Evolutionary conservation across 2,888 invertebrate species (phyloP), one percentile per base, ranked within the genome.

Genomic region (Drosophila lutescens): DNA sequence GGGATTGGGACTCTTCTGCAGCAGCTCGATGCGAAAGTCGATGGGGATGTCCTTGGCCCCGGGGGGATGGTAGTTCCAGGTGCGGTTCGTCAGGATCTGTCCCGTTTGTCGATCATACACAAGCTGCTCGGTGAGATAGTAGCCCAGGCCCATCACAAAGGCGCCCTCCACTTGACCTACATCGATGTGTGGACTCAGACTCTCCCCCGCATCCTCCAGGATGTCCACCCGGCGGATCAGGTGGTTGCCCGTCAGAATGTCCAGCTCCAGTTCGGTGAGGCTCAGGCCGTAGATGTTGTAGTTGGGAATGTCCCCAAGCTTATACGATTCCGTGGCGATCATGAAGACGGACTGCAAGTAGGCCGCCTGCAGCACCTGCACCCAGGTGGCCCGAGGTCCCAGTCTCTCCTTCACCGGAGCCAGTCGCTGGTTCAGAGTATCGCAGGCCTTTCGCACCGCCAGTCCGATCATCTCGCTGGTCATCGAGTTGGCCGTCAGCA

Each of bases 61-160:
- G 0, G 96, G 96, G 4, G 95, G 94, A 80, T 96, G 96, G 86
- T 96, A 96, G 57, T 94, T 95, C 97, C 97, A 97, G 3, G 97
- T 97, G 46, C 96, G 94, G 82, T 95, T 94, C 1, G 96, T 96
- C 4, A 95, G 93, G 1, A 96, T 88, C 75, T 93, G 93, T 0
- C 97, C 97, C 9, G 94, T 94, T 9, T 92, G 90, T 4, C 93
- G 92, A 76, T 95, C 94, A 72, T 94, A 95, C 1, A 95, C 91
- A 15, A 95, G 88, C 73, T 95, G 94, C 88, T 97, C 97, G 0
- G 94, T 94, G 0, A 96, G 95, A 94, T 95, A 96, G 78, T 95
- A 96, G 0, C 97, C 97, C n/a, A 93, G 91, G 23, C 93, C 96
- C 96, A 96, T 96, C 0, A 96, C 92, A 77, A 96, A 96, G 0